Base-by-base conservation (phyloP, 1,140 invertebrate genomes). In the Lordiphosa collinella region DNA sequence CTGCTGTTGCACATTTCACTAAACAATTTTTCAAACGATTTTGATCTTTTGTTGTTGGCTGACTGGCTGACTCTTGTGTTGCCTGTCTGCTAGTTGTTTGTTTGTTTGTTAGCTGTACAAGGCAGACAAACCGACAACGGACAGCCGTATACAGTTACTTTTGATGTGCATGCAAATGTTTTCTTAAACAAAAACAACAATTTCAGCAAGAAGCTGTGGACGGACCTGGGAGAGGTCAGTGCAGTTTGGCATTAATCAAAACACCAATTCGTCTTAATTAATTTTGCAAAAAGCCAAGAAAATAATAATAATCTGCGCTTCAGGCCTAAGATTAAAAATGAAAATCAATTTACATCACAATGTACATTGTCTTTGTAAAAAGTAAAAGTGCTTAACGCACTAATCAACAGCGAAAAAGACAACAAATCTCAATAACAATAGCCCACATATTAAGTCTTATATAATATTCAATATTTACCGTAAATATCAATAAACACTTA, bases 381-480 rank as follows among this genome's bases (percentile, higher is more conserved):
- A 63, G 50, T 76, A 60, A 60, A 79, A 79, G 61, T 60, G 56
- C 49, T 69, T 49, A 58, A 74, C 64, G 64, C 70, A 79, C 76
- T 70, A 66, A 75, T 75, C 64, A 52, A 51, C 32, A 55, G 34
- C 13, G 22, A 22, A 5, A 31, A 55, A 55, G 41, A 35, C 22
- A 12, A 55, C 32, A 47, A 25, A 61, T 69, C 70, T 71, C 54
- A 84, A 71, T 75, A 82, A 80, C 75, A 80, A 82, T 76, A 36
- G 53, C 48, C 13, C 44, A 66, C 25, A 8, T 29, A 8, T 29
- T 8, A 7, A 29, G 25, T 29, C 25, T 29, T 29, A 29, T 29
- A 29, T 29, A 29, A 29, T 29, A 8, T 29, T 29, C 25, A 29
- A 29, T 67, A 67, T 67, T 67, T 67, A 67, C 63, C 62, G 63